Evolutionary conservation across 2,888 invertebrate species (phyloP), one percentile per base, ranked within the genome.

Genomic region (Pelosia muscerda): DNA sequence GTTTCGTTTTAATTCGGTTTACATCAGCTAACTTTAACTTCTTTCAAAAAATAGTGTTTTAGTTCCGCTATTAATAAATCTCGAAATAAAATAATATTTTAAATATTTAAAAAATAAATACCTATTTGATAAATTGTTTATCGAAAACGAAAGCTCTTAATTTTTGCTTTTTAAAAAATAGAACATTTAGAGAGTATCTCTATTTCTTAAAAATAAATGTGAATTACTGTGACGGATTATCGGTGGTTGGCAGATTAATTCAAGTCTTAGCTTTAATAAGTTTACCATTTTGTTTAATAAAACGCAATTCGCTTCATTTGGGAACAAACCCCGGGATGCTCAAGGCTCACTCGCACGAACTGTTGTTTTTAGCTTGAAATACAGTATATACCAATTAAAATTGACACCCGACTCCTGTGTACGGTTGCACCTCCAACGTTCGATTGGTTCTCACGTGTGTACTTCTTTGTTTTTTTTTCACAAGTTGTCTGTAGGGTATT

Each of bases 301-400:
- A 13, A 19, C 3, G 28, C n/a, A 56, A 56, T 8, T 31, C 90
- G 88, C 92, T 82, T 1, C 5, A 91, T 60, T 82, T 2, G 10
- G 31, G 26, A 28, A 38, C 84, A 69, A 55, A 75, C 82, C 77
- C 68, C 55, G 79, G 83, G 84, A 85, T 87, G 85, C 86, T 87
- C 86, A 86, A 85, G 87, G 85, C 86, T 87, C 86, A 86, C 85
- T 82, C 82, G 88, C 91, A 91, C 90, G 89, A 90, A 88, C 85
- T 87, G 85, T 82, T 82, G 82, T 82, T 83, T 82, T 83, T 79
- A 85, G 85, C 89, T 91, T 91, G 91, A 92, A 90, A 92, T 92
- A 93, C 91, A 92, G 88, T 85, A 38, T 13, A 38, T 38, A 89
- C 94, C 94, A 94, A 94, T 94, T 94, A 94, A 94, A 92, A 88